Conservation (phyloP, 2,888 invertebrate genomes). For the Branchinecta sandiegonensis region DNA sequence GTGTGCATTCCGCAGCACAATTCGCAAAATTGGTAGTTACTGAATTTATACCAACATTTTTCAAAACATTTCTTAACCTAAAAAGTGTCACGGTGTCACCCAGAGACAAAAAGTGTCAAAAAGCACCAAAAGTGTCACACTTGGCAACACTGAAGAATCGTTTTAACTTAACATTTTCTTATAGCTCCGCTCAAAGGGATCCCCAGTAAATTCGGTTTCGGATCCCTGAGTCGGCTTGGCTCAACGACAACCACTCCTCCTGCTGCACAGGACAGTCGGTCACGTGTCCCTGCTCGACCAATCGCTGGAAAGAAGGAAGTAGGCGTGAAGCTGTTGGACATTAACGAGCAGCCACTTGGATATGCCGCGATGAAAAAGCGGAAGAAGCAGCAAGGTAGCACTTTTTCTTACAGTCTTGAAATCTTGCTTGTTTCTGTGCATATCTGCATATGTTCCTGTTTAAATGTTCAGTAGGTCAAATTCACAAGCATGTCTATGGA, state of each 20-base stretch:
- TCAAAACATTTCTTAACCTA: no score
- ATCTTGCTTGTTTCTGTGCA: constrained; percentile 17
- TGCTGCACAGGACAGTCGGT: constrained; percentile 38
- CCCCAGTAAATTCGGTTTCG: constrained; percentile 59
- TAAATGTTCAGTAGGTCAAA: neutral
- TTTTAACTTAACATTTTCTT: constrained; percentile 24
- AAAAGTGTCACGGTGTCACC: no score
- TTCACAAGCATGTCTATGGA: no score
- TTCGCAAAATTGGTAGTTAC: no score
- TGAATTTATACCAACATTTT: no score
- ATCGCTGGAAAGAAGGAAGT: constrained; percentile 64
- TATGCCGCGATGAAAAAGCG: constrained; percentile 73
- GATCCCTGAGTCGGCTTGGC: constrained; percentile 28
- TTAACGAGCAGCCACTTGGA: constrained; percentile 77
- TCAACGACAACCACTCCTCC: constrained; percentile 37
- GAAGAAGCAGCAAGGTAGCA: constrained; percentile 57
- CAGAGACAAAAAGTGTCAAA: no score
- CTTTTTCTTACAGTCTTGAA: constrained; percentile 1
- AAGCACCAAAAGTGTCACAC: no score
- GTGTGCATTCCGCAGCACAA: no score
- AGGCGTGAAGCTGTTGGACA: constrained; percentile 85
- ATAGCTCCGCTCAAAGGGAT: constrained; percentile 80
- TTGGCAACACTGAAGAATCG: no score
- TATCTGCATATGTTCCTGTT: neutral
- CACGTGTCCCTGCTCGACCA: constrained; percentile 40